Evolutionary conservation across 53 echinoderm and acorn worm genomes (phyloP).

Genomic region (Holothuria scabra): DNA sequence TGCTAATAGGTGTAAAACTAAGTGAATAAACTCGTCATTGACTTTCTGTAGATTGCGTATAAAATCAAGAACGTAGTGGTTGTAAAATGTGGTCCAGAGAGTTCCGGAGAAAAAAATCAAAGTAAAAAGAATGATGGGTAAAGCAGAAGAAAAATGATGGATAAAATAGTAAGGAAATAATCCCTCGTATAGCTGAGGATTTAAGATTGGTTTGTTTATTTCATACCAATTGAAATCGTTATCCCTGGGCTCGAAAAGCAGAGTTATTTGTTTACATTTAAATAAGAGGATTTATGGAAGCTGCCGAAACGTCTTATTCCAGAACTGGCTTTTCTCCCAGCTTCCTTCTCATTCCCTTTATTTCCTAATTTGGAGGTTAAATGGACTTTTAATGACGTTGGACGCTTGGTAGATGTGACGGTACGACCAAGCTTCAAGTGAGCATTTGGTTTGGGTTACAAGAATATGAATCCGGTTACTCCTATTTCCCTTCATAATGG

Average conservation of each 20-base stretch:
- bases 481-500: neutral
- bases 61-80: neutral
- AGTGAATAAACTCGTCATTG: too few species aligned
- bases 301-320: constrained; percentile 13
- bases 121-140: neutral
- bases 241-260: constrained; percentile 7
- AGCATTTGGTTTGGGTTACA: constrained; percentile 19
- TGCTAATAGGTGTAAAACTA: too few species aligned
- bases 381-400: constrained; percentile 36
- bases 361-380: constrained; percentile 34
- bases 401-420: constrained; percentile 16
- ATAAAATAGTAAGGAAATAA: constrained; percentile 6
- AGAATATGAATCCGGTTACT: neutral
- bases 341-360: neutral
- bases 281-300: constrained; percentile 29
- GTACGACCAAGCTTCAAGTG: neutral
- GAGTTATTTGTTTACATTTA: constrained; percentile 23
- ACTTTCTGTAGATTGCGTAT: too few species aligned
- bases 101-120: neutral
- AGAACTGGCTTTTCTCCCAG: neutral
- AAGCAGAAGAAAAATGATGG: neutral
- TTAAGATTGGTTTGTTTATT: constrained; percentile 35
- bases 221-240: constrained; percentile 1
- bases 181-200: neutral
- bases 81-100: neutral